Conservation (phyloP, 2,888 invertebrate genomes). For the Dolomedes plantarius region DNA sequence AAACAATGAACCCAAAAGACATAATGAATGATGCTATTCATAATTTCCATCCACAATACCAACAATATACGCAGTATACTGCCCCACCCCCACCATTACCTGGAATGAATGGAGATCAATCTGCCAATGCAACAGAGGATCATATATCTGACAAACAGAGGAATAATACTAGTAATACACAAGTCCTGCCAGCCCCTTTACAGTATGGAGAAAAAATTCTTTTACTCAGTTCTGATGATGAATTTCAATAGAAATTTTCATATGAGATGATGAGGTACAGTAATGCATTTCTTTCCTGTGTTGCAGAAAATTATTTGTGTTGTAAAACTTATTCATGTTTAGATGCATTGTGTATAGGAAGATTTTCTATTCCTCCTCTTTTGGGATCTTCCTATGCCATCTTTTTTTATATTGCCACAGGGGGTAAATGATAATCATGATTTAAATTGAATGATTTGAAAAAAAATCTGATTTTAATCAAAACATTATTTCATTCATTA, state of each 20-base stretch:
- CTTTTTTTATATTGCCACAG: too few species aligned
- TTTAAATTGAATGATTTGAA: too few species aligned
- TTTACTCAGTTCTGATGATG: constrained; percentile 95
- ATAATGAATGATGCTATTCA: constrained; percentile 99
- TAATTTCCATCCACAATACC: constrained; percentile 99
- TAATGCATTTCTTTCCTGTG: background rate
- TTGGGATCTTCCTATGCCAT: too few species aligned
- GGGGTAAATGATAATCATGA: too few species aligned
- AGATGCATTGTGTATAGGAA: too few species aligned
- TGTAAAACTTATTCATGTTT: too few species aligned
- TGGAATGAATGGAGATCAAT: constrained; percentile 48
- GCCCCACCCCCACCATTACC: constrained; percentile 71
- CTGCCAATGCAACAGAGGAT: constrained; percentile 21
- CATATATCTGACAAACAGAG: constrained; percentile 32
- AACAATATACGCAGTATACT: constrained; percentile 97
- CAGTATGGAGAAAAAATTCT: constrained; percentile 96
- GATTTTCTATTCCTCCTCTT: too few species aligned
- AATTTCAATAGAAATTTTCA: constrained; percentile 85
- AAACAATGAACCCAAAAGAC: constrained; percentile 98
- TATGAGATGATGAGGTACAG: background rate
- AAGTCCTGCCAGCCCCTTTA: constrained; percentile 30
- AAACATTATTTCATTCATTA: too few species aligned
- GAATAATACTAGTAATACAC: constrained; percentile 34
- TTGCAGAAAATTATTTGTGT: too few species aligned
- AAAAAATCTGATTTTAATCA: too few species aligned